Evolutionary conservation across 2,888 invertebrate genomes (phyloP), one percentile per base, ranked within the genome.

Genomic region (Drosophila subquinaria): DNA sequence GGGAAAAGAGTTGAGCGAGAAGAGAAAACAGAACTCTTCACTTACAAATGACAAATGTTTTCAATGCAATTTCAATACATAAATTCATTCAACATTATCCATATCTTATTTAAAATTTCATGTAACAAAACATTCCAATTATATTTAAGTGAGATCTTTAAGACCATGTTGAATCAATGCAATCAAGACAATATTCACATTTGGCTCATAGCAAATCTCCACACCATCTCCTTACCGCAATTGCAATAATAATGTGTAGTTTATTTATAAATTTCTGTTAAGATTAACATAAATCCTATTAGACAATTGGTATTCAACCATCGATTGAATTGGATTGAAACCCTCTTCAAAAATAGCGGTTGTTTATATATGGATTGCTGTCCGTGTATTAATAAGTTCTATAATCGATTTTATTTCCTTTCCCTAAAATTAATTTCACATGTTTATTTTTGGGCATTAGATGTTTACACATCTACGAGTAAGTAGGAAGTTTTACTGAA

Each of bases 401-500:
- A 45, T 47, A 62, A 47, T 62, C 47, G 55, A 55, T 55, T 30
- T 47, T 47, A 17, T 45, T 55, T 15, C 38, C 20, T 17, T 23
- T 4, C 2, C 20, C 38, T 6, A 23, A 47, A 43, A 36, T 36
- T 23, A 42, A 40, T 61, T 53, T 48, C 47, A 15, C 15, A 17
- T 33, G 50, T 50, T 50, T 68, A 56, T 50, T 61, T 67, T 53
- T 23, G 38, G 33, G 20, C 43, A 27, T 38, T 23, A 11, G 40
- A 23, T 52, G 35, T 33, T 64, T 48, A 47, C 52, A 36, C 8
- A 51, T 20, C 11, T 13, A 13, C 13, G 30, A 40, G 9, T 48
- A 20, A 48, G 64, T 33, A 13, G 56, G 38, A 27, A 47, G 56
- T 33, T 17, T 50, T 55, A 35, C 71, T 63, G 76, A 81, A 48